phyloP scores from a whole-genome alignment of 1,140 invertebrate species.

The Hermetia illucens region DNA sequence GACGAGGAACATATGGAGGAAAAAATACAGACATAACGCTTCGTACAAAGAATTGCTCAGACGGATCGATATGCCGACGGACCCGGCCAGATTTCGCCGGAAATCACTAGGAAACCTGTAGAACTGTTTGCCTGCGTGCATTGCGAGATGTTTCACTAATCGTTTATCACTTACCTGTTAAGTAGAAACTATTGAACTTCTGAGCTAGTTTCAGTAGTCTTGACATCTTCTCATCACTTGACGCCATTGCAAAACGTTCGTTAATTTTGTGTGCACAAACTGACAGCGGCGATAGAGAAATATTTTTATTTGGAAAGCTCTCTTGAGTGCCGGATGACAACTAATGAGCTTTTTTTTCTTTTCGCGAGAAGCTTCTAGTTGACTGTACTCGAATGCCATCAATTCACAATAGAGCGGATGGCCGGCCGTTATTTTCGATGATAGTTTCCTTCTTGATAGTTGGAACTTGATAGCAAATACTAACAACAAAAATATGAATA shows the following conservation, averaged over 20 bases:
- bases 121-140: slow-evolving; percentile 3
- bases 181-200: slow-evolving; percentile 75
- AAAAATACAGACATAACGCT: slow-evolving; percentile 3
- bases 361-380: too few relatives aligned
- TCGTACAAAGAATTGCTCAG: slow-evolving; percentile 1
- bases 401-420: not conserved
- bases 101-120: slow-evolving; percentile 9
- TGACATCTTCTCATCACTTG: slow-evolving; percentile 39
- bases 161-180: slow-evolving; percentile 61
- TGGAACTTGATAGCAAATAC: too few relatives aligned
- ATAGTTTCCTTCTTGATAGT: not conserved
- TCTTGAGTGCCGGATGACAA: too few relatives aligned
- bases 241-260: slow-evolving; percentile 14
- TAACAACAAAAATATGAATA: too few relatives aligned
- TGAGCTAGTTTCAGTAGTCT: slow-evolving; percentile 58
- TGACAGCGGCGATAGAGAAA: not conserved
- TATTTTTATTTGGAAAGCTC: too few relatives aligned
- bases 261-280: not conserved
- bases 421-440: not conserved
- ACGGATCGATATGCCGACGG: slow-evolving; percentile 12
- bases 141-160: slow-evolving; percentile 1
- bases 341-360: too few relatives aligned
- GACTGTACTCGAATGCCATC: not conserved
- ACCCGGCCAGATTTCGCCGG: slow-evolving; percentile 19
- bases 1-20: too few relatives aligned